These are phyloP conservation scores for Mus minutoides DNA, from an alignment of 2,797 vertebrate genomes.

Conservation along the genomic window DNA sequence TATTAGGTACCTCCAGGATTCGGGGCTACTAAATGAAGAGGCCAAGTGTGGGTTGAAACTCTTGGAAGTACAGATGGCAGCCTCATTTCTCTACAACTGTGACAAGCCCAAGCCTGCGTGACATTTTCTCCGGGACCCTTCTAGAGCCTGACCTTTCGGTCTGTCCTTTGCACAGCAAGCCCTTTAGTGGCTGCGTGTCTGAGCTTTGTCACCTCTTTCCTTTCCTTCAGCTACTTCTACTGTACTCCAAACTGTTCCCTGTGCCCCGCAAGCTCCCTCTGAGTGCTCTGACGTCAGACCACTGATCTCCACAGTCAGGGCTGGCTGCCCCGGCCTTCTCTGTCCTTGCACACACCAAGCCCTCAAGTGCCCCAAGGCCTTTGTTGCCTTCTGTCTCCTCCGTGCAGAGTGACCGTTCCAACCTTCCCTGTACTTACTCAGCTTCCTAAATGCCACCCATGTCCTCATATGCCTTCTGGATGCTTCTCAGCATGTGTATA, in stretches of 20 bases:
- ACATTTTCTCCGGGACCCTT: not conserved
- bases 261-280: not conserved
- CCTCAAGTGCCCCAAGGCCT: not conserved
- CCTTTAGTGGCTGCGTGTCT: not conserved
- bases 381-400: not conserved
- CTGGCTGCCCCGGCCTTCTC: not conserved
- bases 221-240: no score
- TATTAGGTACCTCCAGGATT: not conserved
- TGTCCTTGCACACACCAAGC: not conserved
- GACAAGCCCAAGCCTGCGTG: not conserved
- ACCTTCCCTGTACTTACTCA: no score
- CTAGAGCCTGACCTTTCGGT: not conserved
- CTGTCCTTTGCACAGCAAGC: not conserved
- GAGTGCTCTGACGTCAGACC: not conserved
- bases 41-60: not conserved
- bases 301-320: not conserved
- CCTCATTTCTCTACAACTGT: not conserved
- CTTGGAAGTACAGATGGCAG: not conserved
- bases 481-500: fast-evolving
- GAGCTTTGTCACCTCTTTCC: no score
- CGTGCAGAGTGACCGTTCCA: not conserved
- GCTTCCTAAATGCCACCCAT: not conserved
- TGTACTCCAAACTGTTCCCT: fast-evolving
- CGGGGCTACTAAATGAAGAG: not conserved
- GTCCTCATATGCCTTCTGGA: not conserved